Conservation (phyloP, 2,888 invertebrate species). For the Erebia ligea region DNA sequence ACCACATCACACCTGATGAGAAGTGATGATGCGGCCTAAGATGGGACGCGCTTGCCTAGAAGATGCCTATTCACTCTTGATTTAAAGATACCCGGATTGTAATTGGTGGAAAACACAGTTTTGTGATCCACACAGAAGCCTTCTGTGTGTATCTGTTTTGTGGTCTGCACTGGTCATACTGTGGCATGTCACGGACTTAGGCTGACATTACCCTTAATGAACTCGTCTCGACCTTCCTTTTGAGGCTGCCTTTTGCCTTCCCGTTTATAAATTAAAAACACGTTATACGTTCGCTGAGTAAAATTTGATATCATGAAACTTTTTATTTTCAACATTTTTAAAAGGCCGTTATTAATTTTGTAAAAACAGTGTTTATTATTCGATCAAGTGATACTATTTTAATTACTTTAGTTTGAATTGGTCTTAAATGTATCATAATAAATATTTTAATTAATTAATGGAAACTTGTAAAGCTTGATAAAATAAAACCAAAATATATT, state of each 20-base stretch:
- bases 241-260: slow-evolving; percentile 25
- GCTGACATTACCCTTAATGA: slow-evolving; percentile 35
- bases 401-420: not conserved
- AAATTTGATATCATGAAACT: not conserved
- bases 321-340: slow-evolving; percentile 16
- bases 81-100: no score
- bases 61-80: no score
- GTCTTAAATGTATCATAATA: not conserved
- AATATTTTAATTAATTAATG: no score
- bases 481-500: no score
- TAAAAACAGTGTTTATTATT: not conserved
- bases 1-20: no score
- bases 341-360: not conserved
- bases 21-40: no score
- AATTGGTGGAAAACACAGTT: no score
- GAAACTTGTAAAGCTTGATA: no score
- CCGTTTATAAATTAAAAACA: slow-evolving; percentile 21
- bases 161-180: no score
- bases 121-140: no score
- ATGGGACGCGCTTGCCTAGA: no score
- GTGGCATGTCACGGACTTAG: slow-evolving; percentile 18
- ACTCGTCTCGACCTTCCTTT: slow-evolving; percentile 30
- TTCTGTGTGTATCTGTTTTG: no score
- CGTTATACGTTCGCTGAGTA: not conserved
- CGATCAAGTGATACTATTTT: not conserved